Evolutionary conservation across 2,888 invertebrate genomes (phyloP), one percentile per base, ranked within the genome.

Genomic region (Hypena proboscidalis): DNA sequence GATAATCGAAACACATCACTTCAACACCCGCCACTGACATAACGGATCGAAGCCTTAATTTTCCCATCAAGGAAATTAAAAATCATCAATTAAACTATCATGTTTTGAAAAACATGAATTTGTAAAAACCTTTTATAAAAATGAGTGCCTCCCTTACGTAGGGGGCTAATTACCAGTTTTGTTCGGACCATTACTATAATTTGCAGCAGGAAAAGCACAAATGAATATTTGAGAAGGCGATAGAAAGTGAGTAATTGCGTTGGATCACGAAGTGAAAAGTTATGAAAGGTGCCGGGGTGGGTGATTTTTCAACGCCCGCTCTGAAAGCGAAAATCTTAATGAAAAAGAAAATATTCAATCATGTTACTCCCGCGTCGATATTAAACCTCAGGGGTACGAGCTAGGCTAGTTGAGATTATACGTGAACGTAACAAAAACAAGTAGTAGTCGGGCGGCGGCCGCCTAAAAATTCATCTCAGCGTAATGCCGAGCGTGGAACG

Each of bases 251-350:
- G 81, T 90, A 88, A 90, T 90, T 82, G 90, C 82, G 63, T 75
- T 70, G 88, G 86, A 90, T 89, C 90, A 90, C 90, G 90, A 90
- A 90, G 88, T 87, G 88, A 90, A 90, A 90, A 88, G 90, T 90
- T 90, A 90, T 90, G 89, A 90, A 90, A 90, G 88, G 88, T 88
- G 83, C 82, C 70, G 80, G 85, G 83, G 77, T 67, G 71, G 80
- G 84, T 66, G 80, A 90, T 90, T 87, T 85, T 85, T 89, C 88
- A 90, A 76, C 80, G 77, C 73, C 76, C 67, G 68, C 70, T 74
- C 56, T 59, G 74, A 81, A 83, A 72, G 77, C 77, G 77, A 83
- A 87, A 85, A 85, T 85, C 84, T 79, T 86, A 85, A 88, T 85
- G 85, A 84, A 85, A 85, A 80, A 77, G 79, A 83, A 83, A 83